These are phyloP conservation scores for Rotaria socialis DNA, from an alignment of 2,888 invertebrate species.

Conservation along the genomic window DNA sequence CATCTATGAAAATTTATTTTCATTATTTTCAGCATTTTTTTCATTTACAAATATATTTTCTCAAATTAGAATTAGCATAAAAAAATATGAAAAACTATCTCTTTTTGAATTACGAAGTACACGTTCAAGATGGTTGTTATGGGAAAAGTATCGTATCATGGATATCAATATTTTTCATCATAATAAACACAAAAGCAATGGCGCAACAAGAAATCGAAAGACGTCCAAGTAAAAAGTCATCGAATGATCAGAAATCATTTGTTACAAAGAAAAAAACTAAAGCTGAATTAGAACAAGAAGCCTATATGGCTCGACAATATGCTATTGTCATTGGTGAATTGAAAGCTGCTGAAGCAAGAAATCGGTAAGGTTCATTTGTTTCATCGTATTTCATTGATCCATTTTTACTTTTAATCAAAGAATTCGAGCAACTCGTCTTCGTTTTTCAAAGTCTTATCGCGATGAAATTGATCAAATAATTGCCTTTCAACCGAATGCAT, in stretches of 20 bases:
- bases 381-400: too few species aligned
- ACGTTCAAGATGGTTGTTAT: background rate
- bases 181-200: background rate
- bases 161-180: background rate
- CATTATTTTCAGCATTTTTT: too few species aligned
- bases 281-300: background rate
- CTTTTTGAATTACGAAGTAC: background rate
- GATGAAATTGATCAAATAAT: conserved; percentile 30
- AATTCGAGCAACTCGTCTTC: conserved; percentile 28
- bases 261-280: background rate
- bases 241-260: background rate
- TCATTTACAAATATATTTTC: too few species aligned
- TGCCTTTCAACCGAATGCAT: background rate
- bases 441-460: background rate
- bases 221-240: background rate
- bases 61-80: too few species aligned
- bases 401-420: background rate
- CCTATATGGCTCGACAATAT: conserved; percentile 7
- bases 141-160: background rate
- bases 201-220: background rate
- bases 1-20: background rate
- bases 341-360: conserved; percentile 33
- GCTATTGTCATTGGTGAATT: conserved; percentile 8
- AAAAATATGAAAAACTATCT: background rate
- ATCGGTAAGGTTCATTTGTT: background rate